A percentile compares a stretch with the other conserved stretches of the same genome.
Conservation (phyloP, 2,113 vertebrate species). For the Prinia subflava region DNA sequence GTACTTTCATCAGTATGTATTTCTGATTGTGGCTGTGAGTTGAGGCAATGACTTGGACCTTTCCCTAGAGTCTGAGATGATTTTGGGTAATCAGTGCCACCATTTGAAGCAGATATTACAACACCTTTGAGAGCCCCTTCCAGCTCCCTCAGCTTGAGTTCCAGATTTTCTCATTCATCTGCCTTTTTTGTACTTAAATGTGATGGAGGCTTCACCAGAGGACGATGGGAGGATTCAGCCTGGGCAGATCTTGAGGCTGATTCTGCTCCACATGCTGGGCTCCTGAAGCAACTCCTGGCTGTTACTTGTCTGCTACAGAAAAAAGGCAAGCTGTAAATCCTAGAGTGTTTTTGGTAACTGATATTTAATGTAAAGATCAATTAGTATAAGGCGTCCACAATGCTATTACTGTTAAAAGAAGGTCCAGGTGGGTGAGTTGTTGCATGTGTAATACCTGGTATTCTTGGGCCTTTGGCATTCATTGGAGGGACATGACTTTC, state of each 20-base stretch:
- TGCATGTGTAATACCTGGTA: neutral
- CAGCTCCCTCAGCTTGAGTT: neutral
- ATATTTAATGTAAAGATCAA: neutral
- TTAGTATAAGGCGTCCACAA: neutral
- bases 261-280: neutral
- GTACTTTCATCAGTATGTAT: neutral
- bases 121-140: neutral
- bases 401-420: neutral
- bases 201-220: accelerated
- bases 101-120: neutral
- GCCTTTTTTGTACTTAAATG: neutral
- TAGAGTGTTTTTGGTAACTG: neutral
- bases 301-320: neutral
- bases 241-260: neutral
- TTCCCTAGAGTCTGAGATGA: neutral
- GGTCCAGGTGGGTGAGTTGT: neutral
- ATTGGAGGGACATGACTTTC: neutral
- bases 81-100: neutral
- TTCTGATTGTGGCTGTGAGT: neutral
- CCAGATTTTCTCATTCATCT: neutral
- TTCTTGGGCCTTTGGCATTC: neutral
- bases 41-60: neutral
- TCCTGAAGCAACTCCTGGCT: neutral
- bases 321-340: neutral
- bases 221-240: neutral